Evolutionary conservation across 1,140 invertebrate species (phyloP), one percentile per base, ranked within the genome.

Genomic region (Drosophila subpulchrella): DNA sequence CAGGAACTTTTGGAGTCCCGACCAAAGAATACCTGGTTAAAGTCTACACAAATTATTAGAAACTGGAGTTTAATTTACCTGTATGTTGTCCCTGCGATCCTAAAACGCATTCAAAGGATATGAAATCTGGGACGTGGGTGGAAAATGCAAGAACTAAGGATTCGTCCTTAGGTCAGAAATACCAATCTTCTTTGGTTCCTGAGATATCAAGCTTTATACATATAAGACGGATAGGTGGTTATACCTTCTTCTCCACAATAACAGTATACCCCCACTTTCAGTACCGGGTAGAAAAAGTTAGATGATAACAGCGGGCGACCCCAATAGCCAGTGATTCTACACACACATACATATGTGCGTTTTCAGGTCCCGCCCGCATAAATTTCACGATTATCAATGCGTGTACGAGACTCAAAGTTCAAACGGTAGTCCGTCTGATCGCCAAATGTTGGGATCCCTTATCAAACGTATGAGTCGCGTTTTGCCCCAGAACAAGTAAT

Each of bases 351-450:
- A 44, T 20, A 10, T 39, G 44, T 70, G 46, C 44, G 44, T 10
- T 47, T 15, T 30, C 66, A 39, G 27, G 75, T 58, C 74, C 65
- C 78, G 78, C 83, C 83, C 83, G 84, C 84, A 86, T 86, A 83
- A 86, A 77, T 80, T 63, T 59, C 50, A 58, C 50, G 32, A 61
- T 73, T 76, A 76, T 81, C 74, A 86, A 67, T 75, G 63, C 74
- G 63, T 70, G 58, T 57, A 50, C 56, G 53, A 46, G 63, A 62
- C 51, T 68, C 75, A 77, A 77, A 77, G 74, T 77, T 77, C 74
- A 65, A 53, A 54, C 17, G 54, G 55, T 70, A 73, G 63, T 38
- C 34, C 53, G 66, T 57, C 76, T 62, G 83, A 77, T 74, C 56
- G 51, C 57, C 81, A 71, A 66, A 76, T 70, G 65, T 70, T 44